These are phyloP conservation scores for Pollicipes pollicipes DNA, from an alignment of 1,140 invertebrate genomes.

Conservation along the genomic window DNA sequence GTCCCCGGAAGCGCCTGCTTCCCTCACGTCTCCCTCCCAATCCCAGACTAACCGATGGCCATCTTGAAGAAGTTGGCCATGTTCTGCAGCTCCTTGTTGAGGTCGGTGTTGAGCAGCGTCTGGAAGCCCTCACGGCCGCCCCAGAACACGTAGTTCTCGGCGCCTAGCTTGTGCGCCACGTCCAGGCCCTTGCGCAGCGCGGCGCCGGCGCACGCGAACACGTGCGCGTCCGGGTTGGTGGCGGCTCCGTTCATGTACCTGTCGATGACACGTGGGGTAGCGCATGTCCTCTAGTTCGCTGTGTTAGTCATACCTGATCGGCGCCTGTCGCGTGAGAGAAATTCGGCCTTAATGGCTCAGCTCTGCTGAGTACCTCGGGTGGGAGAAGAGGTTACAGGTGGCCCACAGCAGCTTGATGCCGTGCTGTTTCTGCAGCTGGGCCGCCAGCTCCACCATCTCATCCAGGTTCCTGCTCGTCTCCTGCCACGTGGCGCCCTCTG, in stretches of 20 bases:
- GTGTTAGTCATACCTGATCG: too few relatives aligned
- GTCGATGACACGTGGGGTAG: not conserved
- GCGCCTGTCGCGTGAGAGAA: too few relatives aligned
- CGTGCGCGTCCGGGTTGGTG: conserved; percentile 38
- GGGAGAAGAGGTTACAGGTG: conserved; percentile 38
- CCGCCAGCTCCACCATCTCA: conserved; percentile 36
- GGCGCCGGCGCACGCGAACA: conserved; percentile 38
- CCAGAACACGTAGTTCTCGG: conserved; percentile 42
- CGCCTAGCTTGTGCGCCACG: conserved; percentile 39
- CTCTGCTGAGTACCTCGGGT: conserved; percentile 40
- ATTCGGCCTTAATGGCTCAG: too few relatives aligned
- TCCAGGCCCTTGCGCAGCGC: conserved; percentile 45
- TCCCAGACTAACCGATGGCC: conserved; percentile 28
- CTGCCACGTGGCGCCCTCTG: conserved; percentile 30
- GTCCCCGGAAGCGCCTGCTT: too few relatives aligned
- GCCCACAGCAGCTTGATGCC: conserved; percentile 43
- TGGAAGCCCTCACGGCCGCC: conserved; percentile 41
- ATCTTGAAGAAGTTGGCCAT: conserved; percentile 41
- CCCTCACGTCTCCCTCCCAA: not conserved
- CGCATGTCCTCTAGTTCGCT: too few relatives aligned
- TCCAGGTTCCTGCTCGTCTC: conserved; percentile 38
- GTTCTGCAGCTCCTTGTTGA: conserved; percentile 38
- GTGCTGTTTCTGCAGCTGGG: conserved; percentile 34
- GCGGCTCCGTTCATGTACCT: conserved; percentile 41
- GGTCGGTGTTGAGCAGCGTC: conserved; percentile 38